These are phyloP conservation scores for Auanema freiburgensis DNA, from an alignment of 2,888 invertebrate species.

Conservation along the genomic window DNA sequence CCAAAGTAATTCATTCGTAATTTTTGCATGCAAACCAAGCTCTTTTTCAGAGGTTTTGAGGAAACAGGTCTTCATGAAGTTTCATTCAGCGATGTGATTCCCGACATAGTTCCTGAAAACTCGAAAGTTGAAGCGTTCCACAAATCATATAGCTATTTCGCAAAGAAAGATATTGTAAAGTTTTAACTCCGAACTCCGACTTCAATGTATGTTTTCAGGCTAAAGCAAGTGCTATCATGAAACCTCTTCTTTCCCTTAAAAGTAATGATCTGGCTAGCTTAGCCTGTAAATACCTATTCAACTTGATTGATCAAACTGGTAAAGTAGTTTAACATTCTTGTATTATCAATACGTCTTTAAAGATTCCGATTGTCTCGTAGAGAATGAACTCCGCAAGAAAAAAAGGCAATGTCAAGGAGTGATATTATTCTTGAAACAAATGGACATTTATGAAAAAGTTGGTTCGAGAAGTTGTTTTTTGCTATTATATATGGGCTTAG, in stretches of 20 bases:
- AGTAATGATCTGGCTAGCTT: slow-evolving; percentile 3
- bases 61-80: slow-evolving; percentile 6
- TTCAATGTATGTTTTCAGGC: background rate
- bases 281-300: background rate
- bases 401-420: slow-evolving; percentile 13
- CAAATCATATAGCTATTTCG: slow-evolving; percentile 9
- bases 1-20: slow-evolving; percentile 2
- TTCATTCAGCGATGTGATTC: slow-evolving; percentile 9
- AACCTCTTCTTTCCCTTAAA: background rate
- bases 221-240: background rate
- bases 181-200: background rate
- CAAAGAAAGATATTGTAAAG: slow-evolving; percentile 9
- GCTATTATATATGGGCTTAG: background rate
- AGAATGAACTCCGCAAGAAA: slow-evolving; percentile 10
- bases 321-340: too few species aligned
- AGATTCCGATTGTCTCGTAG: slow-evolving; percentile 6
- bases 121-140: slow-evolving; percentile 2
- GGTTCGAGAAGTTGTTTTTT: background rate
- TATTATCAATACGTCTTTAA: too few species aligned
- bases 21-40: background rate
- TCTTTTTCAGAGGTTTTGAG: slow-evolving; percentile 14
- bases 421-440: slow-evolving; percentile 16
- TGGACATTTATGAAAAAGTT: background rate
- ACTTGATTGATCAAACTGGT: slow-evolving; percentile 1
- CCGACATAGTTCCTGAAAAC: background rate